phyloP scores from a whole-genome alignment of 2,113 vertebrate species.

The Gila orcuttii region DNA sequence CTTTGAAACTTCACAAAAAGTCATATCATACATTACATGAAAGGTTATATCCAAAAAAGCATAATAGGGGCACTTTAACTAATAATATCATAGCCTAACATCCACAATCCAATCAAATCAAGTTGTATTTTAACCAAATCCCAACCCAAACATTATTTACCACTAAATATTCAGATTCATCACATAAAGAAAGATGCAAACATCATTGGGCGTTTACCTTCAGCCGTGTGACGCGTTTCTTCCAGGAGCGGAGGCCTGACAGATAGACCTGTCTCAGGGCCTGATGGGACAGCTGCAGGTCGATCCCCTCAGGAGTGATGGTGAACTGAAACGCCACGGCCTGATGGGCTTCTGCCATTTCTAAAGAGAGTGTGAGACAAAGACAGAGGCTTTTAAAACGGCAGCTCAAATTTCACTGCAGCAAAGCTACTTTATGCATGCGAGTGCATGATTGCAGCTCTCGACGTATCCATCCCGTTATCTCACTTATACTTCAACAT shows the following conservation, averaged over 20 bases:
- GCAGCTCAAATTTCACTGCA: background rate
- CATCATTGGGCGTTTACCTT: conserved; percentile 70
- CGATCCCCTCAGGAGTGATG: conserved; percentile 78
- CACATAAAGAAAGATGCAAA: background rate
- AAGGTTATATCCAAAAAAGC: no score
- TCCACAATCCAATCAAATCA: background rate
- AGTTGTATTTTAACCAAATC: background rate
- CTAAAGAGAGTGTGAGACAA: conserved; percentile 41
- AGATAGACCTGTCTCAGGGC: conserved; percentile 85
- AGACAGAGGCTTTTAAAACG: background rate
- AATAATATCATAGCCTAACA: background rate
- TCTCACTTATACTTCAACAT: background rate
- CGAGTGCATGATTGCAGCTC: background rate
- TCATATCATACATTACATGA: no score
- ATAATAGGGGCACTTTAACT: no score
- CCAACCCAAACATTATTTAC: background rate
- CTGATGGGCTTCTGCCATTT: conserved; percentile 90
- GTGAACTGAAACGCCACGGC: conserved; percentile 86
- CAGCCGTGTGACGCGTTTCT: conserved; percentile 80
- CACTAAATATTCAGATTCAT: background rate
- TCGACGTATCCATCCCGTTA: background rate
- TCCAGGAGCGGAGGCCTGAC: conserved; percentile 87
- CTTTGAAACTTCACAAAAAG: no score
- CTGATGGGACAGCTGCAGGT: conserved; percentile 79
- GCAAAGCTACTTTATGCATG: background rate